Evolutionary conservation across 1,140 invertebrate genomes (phyloP).

Genomic region (Nilaparvata lugens): DNA sequence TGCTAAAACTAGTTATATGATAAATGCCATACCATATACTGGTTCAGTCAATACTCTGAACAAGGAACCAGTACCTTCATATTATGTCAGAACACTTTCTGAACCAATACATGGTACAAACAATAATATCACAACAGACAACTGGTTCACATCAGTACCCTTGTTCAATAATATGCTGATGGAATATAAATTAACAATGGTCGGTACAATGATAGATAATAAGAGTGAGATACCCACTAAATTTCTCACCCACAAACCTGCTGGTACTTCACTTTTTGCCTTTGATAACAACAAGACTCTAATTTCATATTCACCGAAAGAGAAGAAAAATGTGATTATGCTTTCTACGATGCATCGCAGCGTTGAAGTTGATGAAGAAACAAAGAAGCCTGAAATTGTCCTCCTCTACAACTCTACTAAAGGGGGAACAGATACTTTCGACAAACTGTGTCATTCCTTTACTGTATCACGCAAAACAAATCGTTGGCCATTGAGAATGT

Average conservation of each 20-base stretch:
- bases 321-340: conserved; percentile 23
- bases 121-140: conserved; percentile 24
- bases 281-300: conserved; percentile 20
- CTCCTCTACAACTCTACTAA: conserved; percentile 31
- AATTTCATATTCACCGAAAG: conserved; percentile 25
- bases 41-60: not conserved
- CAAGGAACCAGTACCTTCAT: conserved; percentile 2
- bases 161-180: conserved; percentile 2
- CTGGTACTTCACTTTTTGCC: not conserved
- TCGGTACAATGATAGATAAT: conserved; percentile 15
- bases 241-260: not conserved
- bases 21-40: not conserved
- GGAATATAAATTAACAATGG: conserved; percentile 6
- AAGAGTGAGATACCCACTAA: conserved; percentile 11
- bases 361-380: conserved; percentile 18
- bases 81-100: conserved; percentile 11
- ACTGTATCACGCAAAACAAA: conserved; percentile 25
- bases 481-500: conserved; percentile 30
- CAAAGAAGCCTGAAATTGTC: conserved; percentile 30
- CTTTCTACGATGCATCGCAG: conserved; percentile 24
- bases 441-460: conserved; percentile 30
- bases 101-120: conserved; percentile 18
- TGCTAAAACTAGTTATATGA: not conserved
- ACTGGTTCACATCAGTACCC: conserved; percentile 22
- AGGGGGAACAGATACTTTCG: conserved; percentile 31